Evolutionary conservation across 2,888 invertebrate genomes (phyloP), one percentile per base, ranked within the genome.

Genomic region (Calameuta idolon): DNA sequence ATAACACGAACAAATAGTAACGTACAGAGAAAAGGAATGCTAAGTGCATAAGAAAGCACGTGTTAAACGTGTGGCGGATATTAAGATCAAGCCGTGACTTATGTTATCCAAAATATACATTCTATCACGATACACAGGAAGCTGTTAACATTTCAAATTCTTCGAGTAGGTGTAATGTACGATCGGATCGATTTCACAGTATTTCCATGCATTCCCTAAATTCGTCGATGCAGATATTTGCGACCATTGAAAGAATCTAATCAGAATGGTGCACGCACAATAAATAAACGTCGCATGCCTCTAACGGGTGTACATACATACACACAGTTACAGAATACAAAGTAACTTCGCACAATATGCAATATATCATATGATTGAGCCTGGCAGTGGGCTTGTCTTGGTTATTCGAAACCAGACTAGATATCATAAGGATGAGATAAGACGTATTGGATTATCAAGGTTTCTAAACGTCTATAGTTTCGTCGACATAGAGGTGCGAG

Each of bases 1-100:
- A 71, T 33, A 71, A 31, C 31, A 69, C 68, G 55, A 75, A 71
- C 4, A 35, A 34, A 35, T 37, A 34, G 34, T 74, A 74, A 74
- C 30, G 55, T 40, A 55, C 9, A 55, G 23, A 55, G 55, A 23
- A 55, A 55, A 55, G 55, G 55, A 55, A 55, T 55, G 55, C 55
- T 55, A 23, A 55, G 55, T 55, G 55, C 55, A 55, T 55, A 55
- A 23, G 55, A 55, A 55, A 55, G 55, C 55, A 55, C 55, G 23
- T 55, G 23, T 23, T 55, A 55, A 23, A 55, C 55, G 55, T 55
- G 55, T 55, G 23, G 55, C 55, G 55, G 55, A 55, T 55, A 55
- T 55, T 55, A 55, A 55, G 55, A 55, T 23, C 55, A 23, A 55
- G 55, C 23, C 55, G 23, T 55, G 55, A 23, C 23, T 55, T 55